Base-by-base conservation (phyloP, 2,888 invertebrate species). In the Baronia brevicornis region DNA sequence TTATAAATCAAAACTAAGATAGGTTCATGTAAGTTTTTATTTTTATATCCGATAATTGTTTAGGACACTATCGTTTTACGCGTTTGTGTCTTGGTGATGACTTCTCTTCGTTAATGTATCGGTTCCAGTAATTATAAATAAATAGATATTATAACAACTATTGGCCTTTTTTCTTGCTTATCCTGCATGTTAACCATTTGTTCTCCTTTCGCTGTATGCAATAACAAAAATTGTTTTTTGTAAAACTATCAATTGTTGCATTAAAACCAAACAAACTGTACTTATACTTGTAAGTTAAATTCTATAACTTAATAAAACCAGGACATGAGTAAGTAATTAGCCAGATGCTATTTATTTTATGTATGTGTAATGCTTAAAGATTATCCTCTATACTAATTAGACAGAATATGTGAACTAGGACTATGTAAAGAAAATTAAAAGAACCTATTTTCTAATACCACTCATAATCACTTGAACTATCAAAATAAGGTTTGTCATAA, bases 121-220 rank as follows among this genome's bases (percentile, higher is more conserved):
- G 62, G 70, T 75, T 72, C 60, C 62, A 70, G 65, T 74, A 74
- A 71, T 49, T 65, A 62, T 63, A 57, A 79, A 80, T 82, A 80
- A 82, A 80, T n/a, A n/a, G n/a, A n/a, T 51, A 65, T 62, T 78
- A 67, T 69, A 63, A 79, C 65, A 71, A 71, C 56, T 65, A 69
- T 67, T 65, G 67, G 75, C 64, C 67, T 71, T 82, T 79, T 77
- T 79, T 77, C 75, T 79, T 77, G 75, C 74, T 73, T 70, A 57
- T 67, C 77, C 78, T 72, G 74, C 74, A 77, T 79, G 78, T 44
- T 58, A 54, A 69, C 65, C 67, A 65, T 49, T 42, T 46, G 48
- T 59, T 45, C 22, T 45, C 57, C 46, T 58, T 48, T 56, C 48
- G 56, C 44, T 47, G 31, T 28, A 41, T 30, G 38, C 36, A 32